These are phyloP conservation scores for Gallinago media DNA, from an alignment of 2,113 vertebrate genomes.

Conservation along the genomic window DNA sequence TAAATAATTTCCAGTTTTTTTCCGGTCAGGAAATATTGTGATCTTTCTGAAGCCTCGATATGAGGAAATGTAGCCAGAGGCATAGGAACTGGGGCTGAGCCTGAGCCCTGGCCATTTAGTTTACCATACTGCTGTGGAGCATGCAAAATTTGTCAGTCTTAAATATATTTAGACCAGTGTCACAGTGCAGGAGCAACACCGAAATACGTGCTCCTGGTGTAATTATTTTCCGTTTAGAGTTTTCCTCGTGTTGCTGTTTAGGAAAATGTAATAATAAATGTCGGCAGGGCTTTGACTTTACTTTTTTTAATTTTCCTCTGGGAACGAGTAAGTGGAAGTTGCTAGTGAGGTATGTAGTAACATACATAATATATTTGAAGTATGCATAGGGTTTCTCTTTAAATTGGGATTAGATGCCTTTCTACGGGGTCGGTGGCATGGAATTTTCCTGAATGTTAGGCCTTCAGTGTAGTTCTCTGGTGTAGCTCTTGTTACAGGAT, in stretches of 20 bases:
- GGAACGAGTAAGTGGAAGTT: background rate
- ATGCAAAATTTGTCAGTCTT: background rate
- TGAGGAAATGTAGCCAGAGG: background rate
- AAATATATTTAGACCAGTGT: background rate
- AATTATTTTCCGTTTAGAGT: fast-evolving
- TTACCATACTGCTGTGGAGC: background rate
- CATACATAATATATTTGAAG: background rate
- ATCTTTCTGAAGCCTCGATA: background rate
- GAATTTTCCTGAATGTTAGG: fast-evolving
- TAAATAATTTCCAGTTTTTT: background rate
- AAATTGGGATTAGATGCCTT: background rate
- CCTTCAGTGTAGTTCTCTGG: background rate
- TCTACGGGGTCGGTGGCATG: fast-evolving
- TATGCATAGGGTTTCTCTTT: background rate
- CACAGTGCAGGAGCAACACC: background rate
- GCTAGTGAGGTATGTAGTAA: background rate
- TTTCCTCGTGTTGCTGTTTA: background rate
- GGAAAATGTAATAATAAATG: background rate
- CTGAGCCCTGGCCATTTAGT: background rate
- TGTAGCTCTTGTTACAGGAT: background rate
- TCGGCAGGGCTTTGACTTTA: background rate
- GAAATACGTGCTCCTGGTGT: fast-evolving
- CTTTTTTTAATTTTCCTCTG: background rate
- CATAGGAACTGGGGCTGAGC: background rate
- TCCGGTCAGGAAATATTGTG: background rate